These are phyloP conservation scores for Temnothorax nylanderi DNA, from an alignment of 1,140 invertebrate genomes.

Conservation along the genomic window DNA sequence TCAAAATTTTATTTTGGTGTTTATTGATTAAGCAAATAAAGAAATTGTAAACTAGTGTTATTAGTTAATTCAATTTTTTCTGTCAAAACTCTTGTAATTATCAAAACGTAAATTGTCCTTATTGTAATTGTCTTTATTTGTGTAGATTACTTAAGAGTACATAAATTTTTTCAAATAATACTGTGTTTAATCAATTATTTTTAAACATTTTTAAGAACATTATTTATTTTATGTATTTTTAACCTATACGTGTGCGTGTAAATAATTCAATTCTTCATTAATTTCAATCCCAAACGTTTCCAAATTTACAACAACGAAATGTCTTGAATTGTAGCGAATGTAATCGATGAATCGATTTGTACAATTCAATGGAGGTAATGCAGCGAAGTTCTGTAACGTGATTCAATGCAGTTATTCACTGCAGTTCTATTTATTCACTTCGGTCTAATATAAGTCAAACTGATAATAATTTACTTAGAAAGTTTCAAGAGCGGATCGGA, in stretches of 20 bases:
- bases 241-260: not conserved
- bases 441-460: conserved; percentile 38
- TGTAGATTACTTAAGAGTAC: no score
- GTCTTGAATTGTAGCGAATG: not conserved
- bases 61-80: not conserved
- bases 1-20: no score
- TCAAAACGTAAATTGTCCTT: no score
- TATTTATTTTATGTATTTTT: not conserved
- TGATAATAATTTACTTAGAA: conserved; percentile 52
- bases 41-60: no score
- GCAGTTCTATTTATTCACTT: conserved; percentile 37
- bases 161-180: not conserved
- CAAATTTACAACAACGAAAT: conserved; percentile 3
- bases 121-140: no score
- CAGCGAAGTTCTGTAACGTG: not conserved
- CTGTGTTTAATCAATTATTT: not conserved
- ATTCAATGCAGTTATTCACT: conserved; percentile 29
- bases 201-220: not conserved
- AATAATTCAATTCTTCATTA: not conserved
- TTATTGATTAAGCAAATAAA: no score
- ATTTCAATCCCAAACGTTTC: not conserved
- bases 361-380: not conserved
- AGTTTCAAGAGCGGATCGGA: conserved; percentile 26
- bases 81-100: not conserved
- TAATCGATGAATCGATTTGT: conserved; percentile 21